phyloP scores from a whole-genome alignment of 2,113 vertebrate species.

The Labeo rohita region DNA sequence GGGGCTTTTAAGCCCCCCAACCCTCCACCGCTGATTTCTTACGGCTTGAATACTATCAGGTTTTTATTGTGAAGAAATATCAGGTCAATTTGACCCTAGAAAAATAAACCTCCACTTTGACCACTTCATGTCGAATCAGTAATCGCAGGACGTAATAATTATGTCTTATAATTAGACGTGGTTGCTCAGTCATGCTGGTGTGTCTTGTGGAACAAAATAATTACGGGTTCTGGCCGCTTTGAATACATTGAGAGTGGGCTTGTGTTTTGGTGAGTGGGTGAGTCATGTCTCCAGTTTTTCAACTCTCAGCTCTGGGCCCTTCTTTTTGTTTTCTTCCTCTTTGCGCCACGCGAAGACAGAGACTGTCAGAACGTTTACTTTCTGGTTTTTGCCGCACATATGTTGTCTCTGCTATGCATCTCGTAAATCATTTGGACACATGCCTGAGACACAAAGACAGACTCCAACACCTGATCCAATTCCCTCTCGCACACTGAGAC shows the following conservation, averaged over 20 bases:
- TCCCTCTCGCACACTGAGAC: slow-evolving; percentile 9
- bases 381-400: not conserved
- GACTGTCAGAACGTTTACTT: slow-evolving; percentile 6
- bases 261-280: slow-evolving; percentile 20
- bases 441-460: slow-evolving; percentile 12
- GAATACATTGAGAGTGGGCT: not conserved
- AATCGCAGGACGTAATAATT: not conserved
- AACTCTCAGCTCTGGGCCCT: not conserved
- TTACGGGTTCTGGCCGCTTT: slow-evolving; percentile 24
- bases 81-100: not conserved
- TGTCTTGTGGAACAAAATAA: slow-evolving; percentile 39
- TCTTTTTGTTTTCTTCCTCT: slow-evolving; percentile 12
- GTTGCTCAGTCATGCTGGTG: slow-evolving; percentile 21
- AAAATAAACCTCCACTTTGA: not conserved
- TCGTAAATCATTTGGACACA: slow-evolving; percentile 36
- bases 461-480: slow-evolving; percentile 15
- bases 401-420: not conserved
- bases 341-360: not conserved
- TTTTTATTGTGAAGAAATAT: not conserved
- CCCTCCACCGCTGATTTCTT: no score
- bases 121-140: not conserved
- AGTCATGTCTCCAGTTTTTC: slow-evolving; percentile 17
- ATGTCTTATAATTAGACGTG: not conserved
- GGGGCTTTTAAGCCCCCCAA: no score
- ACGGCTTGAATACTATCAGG: no score